A percentile compares a stretch with the other conserved stretches of the same genome.
Evolutionary conservation across 2,888 invertebrate species (phyloP).

Genomic region (Drosophila borealis): DNA sequence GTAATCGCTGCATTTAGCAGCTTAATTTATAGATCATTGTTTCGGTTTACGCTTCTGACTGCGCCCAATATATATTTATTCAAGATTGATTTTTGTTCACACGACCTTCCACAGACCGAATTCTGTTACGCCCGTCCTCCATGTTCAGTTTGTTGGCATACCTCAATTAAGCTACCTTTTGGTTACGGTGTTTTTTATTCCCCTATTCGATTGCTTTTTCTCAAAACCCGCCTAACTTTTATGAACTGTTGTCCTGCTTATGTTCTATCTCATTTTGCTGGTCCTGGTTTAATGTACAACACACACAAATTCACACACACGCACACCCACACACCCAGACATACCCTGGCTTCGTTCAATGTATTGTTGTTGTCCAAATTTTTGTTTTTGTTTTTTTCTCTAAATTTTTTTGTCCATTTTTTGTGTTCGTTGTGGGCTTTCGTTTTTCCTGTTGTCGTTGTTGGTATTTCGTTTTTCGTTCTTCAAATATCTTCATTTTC

Average conservation of each 20-base stretch:
- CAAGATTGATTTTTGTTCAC: not conserved
- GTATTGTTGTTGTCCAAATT: conserved; percentile 35
- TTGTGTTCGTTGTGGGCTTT: conserved; percentile 39
- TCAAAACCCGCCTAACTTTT: conserved; percentile 10
- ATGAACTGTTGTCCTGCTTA: conserved; percentile 22
- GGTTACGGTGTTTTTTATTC: conserved; percentile 40
- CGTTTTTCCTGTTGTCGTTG: conserved; percentile 63
- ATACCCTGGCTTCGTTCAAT: conserved; percentile 31
- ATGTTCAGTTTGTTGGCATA: conserved; percentile 3
- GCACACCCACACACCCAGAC: conserved; percentile 3
- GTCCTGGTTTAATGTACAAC: conserved; percentile 36
- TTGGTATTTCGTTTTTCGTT: conserved; percentile 79
- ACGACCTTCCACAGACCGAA: not conserved
- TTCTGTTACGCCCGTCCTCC: not conserved
- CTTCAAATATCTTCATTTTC: conserved; percentile 80
- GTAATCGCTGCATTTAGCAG: not conserved
- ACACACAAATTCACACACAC: conserved; percentile 8
- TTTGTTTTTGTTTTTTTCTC: conserved; percentile 40
- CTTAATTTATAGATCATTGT: not conserved
- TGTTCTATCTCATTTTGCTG: conserved; percentile 5
- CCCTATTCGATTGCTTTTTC: conserved; percentile 6
- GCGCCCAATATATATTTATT: not conserved
- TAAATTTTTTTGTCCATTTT: conserved; percentile 25
- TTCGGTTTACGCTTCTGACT: not conserved
- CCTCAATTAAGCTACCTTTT: conserved; percentile 6